Evolutionary conservation across 2,797 vertebrate species (phyloP).

Genomic region (Mergus octosetaceus): DNA sequence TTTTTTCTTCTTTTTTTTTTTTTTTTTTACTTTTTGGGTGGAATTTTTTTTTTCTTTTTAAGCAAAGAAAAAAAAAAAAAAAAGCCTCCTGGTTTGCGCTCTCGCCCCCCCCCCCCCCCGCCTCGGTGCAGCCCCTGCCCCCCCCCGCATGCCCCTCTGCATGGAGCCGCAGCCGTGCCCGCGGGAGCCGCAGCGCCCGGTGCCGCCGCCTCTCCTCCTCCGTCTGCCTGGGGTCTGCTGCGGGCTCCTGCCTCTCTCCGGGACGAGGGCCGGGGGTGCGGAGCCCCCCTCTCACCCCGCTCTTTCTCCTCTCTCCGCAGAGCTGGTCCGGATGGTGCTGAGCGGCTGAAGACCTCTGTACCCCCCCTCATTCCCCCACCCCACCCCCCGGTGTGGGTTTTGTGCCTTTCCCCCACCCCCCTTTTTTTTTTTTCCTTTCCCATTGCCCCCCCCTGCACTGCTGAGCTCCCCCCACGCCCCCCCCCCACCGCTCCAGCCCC

Average conservation of each 20-base stretch:
- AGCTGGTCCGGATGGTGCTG: constrained; percentile 83
- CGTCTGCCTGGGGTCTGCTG: not conserved
- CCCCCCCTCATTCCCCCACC: not conserved
- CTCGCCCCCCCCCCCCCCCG: not conserved
- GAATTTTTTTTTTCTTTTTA: not conserved
- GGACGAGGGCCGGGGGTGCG: not conserved
- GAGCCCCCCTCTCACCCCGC: not conserved
- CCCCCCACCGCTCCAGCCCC: not conserved
- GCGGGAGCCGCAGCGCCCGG: no score
- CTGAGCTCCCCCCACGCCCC: not conserved
- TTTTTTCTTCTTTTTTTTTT: not conserved
- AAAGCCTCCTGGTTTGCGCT: not conserved
- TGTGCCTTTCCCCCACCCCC: not conserved
- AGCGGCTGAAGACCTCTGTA: constrained; percentile 70
- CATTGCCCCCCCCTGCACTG: not conserved
- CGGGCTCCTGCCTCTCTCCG: not conserved
- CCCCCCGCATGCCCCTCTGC: constrained; percentile 70
- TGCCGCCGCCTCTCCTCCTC: not conserved
- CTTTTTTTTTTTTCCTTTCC: not conserved
- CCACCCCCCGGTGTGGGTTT: not conserved
- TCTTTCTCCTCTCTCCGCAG: constrained; percentile 59
- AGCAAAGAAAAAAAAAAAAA: not conserved
- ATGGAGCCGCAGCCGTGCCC: constrained; percentile 49
- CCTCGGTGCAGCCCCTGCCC: not conserved
- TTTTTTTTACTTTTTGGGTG: not conserved